Conservation (phyloP, 30 jellyfish, hydroid and myxozoan genomes). For the Pelagia noctiluca region DNA sequence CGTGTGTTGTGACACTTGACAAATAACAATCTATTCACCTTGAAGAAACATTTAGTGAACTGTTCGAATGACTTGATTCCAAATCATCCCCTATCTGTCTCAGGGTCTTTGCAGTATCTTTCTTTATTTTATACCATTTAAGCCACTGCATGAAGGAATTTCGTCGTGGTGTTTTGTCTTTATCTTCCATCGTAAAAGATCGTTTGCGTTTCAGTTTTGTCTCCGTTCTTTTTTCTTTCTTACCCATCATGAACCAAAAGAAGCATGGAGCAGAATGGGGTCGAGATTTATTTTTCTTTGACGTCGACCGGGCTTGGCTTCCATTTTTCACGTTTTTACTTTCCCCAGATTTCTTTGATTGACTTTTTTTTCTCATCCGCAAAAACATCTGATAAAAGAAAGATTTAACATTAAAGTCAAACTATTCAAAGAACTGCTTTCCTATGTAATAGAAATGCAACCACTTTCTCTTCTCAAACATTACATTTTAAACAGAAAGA, state of each 20-base stretch:
- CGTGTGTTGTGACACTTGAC: too few species aligned
- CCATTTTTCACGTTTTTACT: background rate
- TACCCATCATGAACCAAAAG: background rate
- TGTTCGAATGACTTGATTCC: slow-evolving; percentile 59
- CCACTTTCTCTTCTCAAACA: too few species aligned
- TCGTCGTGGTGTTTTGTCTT: slow-evolving; percentile 53
- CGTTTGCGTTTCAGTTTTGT: slow-evolving; percentile 5
- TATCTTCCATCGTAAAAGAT: slow-evolving; percentile 55
- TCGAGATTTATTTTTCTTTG: background rate
- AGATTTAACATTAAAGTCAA: too few species aligned
- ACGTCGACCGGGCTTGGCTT: background rate
- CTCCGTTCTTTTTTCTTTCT: background rate
- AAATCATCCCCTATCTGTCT: slow-evolving; percentile 68
- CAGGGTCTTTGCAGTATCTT: slow-evolving; percentile 52
- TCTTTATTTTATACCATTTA: slow-evolving; percentile 28
- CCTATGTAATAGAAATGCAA: too few species aligned
- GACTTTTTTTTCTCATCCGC: slow-evolving; percentile 3
- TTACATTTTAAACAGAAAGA: too few species aligned
- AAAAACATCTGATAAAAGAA: slow-evolving; percentile 8
- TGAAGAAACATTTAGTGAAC: too few species aligned
- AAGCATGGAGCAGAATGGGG: slow-evolving; percentile 66
- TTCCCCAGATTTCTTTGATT: background rate
- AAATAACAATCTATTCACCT: too few species aligned
- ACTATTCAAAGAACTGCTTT: too few species aligned
- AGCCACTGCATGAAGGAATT: slow-evolving; percentile 55